Evolutionary conservation across 1,140 invertebrate species (phyloP).

Genomic region (Chionoecetes opilio): DNA sequence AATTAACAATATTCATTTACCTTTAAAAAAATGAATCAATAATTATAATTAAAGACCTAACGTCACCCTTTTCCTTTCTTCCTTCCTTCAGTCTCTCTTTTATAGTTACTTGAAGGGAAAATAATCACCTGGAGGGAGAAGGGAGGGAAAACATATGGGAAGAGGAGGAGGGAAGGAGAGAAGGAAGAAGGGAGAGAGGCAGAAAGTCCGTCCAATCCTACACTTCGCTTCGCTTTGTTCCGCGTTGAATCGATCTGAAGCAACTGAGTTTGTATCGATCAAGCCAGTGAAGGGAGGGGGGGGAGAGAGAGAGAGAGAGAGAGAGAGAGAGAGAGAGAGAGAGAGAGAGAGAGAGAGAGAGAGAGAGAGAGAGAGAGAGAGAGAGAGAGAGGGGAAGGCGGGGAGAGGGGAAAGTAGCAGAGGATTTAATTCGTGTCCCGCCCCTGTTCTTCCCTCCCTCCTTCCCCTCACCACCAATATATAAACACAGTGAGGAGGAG

Average conservation of each 20-base stretch:
- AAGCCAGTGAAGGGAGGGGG: not conserved
- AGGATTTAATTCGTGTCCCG: slow-evolving; percentile 23
- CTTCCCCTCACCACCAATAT: not conserved
- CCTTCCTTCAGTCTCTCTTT: not conserved
- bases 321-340: not conserved
- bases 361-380: slow-evolving; percentile 31
- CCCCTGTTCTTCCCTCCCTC: not conserved
- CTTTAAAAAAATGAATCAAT: too few relatives aligned
- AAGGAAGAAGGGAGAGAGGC: not conserved
- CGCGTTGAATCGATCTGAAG: not conserved
- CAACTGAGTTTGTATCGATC: not conserved
- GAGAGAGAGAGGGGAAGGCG: not conserved
- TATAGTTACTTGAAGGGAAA: not conserved
- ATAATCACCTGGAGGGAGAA: not conserved
- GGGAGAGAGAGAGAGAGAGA: not conserved
- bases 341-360: not conserved
- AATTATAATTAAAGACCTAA: too few relatives aligned
- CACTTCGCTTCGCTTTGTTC: not conserved
- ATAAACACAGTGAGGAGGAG: not conserved
- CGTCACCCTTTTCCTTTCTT: not conserved
- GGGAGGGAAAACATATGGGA: not conserved
- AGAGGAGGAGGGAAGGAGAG: not conserved
- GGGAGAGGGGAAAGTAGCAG: slow-evolving; percentile 7
- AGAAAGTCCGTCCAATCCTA: not conserved
- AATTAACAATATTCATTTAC: too few relatives aligned